phyloP scores from a whole-genome alignment of 2,888 invertebrate species.

The Lissocephala sabroskyi region DNA sequence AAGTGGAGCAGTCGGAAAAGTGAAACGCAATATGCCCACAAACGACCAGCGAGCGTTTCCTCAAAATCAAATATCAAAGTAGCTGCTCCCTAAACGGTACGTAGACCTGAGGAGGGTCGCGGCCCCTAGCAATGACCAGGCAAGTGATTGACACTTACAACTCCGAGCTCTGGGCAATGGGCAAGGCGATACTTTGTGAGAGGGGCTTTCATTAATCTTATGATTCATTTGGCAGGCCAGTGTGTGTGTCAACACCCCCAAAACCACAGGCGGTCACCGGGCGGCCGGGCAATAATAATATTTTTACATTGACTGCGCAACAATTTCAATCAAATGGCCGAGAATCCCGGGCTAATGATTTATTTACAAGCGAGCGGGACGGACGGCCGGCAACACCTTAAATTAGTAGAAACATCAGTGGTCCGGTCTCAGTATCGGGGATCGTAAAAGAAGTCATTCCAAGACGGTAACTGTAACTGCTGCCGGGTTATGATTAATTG shows the following conservation, averaged over 20 bases:
- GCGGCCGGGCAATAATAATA: not conserved
- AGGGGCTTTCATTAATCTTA: conserved; percentile 55
- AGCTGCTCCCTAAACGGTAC: too few species aligned
- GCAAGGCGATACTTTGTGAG: conserved; percentile 17
- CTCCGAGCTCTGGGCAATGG: not conserved
- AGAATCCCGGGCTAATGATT: conserved; percentile 46
- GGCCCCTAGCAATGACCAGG: conserved; percentile 28
- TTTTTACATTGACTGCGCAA: not conserved
- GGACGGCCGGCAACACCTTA: conserved; percentile 55
- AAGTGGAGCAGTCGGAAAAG: conserved; percentile 55
- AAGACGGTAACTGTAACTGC: conserved; percentile 18
- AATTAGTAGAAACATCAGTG: conserved; percentile 40
- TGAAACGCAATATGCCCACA: conserved; percentile 69
- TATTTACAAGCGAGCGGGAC: conserved; percentile 32
- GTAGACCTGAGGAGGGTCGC: too few species aligned
- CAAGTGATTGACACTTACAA: conserved; percentile 46
- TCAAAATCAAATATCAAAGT: conserved; percentile 69
- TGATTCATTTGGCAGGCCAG: conserved; percentile 19
- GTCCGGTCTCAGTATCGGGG: conserved; percentile 27
- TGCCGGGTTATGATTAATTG: conserved; percentile 49
- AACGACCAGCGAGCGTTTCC: conserved; percentile 41
- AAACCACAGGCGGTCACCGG: conserved; percentile 43
- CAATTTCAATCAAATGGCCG: not conserved
- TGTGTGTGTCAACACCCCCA: conserved; percentile 66
- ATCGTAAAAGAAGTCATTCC: conserved; percentile 39